Evolutionary conservation across 2,113 vertebrate species (phyloP).

Genomic region (Pachypanchax playfairii): DNA sequence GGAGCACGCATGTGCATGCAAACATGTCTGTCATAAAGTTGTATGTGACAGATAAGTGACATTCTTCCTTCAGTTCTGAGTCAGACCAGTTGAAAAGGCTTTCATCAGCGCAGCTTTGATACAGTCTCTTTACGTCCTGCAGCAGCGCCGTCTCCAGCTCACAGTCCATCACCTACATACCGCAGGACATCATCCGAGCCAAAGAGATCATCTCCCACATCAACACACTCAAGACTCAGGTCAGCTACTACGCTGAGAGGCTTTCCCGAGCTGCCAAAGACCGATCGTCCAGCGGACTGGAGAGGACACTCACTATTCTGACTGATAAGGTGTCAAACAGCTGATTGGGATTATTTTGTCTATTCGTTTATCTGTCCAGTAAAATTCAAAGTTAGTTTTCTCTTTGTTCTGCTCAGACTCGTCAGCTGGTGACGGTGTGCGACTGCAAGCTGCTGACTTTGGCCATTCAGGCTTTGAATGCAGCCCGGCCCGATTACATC

Average conservation of each 20-base stretch:
- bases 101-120: not conserved
- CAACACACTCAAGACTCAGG: constrained; percentile 97
- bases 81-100: not conserved
- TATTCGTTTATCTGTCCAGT: not conserved
- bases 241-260: constrained; percentile 96
- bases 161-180: constrained; percentile 94
- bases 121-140: constrained; percentile 4
- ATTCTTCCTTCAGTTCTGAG: not conserved
- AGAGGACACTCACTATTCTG: constrained; percentile 92
- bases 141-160: constrained; percentile 87
- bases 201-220: constrained; percentile 98
- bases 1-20: constrained; percentile 62
- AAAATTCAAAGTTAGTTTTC: too few species aligned
- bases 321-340: constrained; percentile 84
- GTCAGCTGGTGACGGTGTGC: constrained; percentile 94
- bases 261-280: constrained; percentile 96
- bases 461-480: constrained; percentile 92
- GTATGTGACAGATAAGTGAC: not conserved
- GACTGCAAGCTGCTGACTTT: constrained; percentile 95
- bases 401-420: constrained; percentile 79
- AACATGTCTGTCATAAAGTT: constrained; percentile 7
- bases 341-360: not conserved
- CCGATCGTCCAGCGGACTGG: constrained; percentile 91
- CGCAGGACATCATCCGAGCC: constrained; percentile 91
- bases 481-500: constrained; percentile 94